Evolutionary conservation across 92 coral and sea anemone genomes (phyloP), one percentile per base, ranked within the genome.

Genomic region (Palythoa grandis): DNA sequence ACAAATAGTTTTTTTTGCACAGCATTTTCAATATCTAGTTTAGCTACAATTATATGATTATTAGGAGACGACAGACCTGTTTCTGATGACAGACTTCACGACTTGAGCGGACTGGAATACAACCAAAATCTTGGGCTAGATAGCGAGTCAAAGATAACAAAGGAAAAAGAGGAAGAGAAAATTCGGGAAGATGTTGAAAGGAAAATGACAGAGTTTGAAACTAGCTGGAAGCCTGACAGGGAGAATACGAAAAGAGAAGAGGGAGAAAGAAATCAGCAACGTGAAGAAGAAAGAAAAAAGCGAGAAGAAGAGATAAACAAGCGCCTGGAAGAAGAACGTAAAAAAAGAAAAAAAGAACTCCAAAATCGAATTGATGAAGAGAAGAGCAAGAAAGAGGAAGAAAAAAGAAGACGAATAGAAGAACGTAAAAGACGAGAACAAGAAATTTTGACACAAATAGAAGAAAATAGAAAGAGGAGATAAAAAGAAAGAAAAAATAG

Each of bases 361-460:
- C 82, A 57, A 29, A 57, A 77, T 57, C 67, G 70, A 56, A 57
- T 29, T 63, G 82, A 77, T 10, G 68, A 23, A 9, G 63, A 77
- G 47, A 57, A 40, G 39, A 77, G 54, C 50, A 77, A 38, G 29
- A 77, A 68, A 20, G 86, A 83, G 40, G 78, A 72, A 83, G 86
- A 72, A 25, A 70, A 35, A 39, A 72, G 52, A 58, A 20, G 78
- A 83, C 77, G 86, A 54, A 10, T 15, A 8, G 78, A 83, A 48
- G 86, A 56, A 70, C 77, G 86, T 23, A 83, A 48, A 47, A 72
- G 69, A 23, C 77, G 86, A 24, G 86, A 72, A 22, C 50, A 72
- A 22, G 86, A 83, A 43, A 72, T 70, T n/a, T 47, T 70, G 66
- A 69, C 50, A 70, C 25, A 77, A 39, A 77, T 77, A 54, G 82